Conservation (phyloP, 2,888 invertebrate species). For the Tuta absoluta region DNA sequence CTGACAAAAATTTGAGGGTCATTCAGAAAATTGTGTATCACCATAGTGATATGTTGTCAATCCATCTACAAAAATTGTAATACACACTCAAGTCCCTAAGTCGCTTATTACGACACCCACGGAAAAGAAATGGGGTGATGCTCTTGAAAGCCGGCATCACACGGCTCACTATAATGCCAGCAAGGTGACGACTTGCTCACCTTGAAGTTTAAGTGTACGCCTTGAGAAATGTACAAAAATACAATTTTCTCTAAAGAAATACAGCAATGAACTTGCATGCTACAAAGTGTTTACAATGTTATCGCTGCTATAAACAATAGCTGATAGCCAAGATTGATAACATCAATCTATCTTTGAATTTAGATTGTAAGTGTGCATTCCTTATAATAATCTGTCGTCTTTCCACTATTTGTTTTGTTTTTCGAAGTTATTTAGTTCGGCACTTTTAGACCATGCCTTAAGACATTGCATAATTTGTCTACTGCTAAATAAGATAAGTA, state of each 20-base stretch:
- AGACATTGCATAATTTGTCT: too few species aligned
- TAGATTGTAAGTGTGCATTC: not conserved
- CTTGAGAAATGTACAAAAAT: not conserved
- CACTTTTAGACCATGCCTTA: too few species aligned
- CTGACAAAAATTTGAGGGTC: too few species aligned
- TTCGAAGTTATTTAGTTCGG: too few species aligned
- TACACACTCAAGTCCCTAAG: too few species aligned
- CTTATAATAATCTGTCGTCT: not conserved
- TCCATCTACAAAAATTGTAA: too few species aligned
- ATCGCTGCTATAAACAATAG: conserved; percentile 51
- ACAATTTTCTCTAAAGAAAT: not conserved
- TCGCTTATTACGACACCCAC: too few species aligned
- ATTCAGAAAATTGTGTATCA: too few species aligned
- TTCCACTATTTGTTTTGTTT: not conserved
- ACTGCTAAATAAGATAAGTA: not conserved
- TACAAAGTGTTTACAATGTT: conserved; percentile 60
- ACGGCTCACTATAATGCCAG: not conserved
- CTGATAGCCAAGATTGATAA: conserved; percentile 47
- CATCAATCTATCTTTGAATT: conserved; percentile 20
- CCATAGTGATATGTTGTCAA: too few species aligned
- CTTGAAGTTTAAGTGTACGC: conserved; percentile 1
- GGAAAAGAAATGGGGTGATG: too few species aligned
- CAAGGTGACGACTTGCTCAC: conserved; percentile 3
- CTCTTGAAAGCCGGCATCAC: too few species aligned
- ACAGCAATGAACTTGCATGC: not conserved